Evolutionary conservation across 2,888 invertebrate genomes (phyloP), one percentile per base, ranked within the genome.

Genomic region (Alviniconcha strummeri): DNA sequence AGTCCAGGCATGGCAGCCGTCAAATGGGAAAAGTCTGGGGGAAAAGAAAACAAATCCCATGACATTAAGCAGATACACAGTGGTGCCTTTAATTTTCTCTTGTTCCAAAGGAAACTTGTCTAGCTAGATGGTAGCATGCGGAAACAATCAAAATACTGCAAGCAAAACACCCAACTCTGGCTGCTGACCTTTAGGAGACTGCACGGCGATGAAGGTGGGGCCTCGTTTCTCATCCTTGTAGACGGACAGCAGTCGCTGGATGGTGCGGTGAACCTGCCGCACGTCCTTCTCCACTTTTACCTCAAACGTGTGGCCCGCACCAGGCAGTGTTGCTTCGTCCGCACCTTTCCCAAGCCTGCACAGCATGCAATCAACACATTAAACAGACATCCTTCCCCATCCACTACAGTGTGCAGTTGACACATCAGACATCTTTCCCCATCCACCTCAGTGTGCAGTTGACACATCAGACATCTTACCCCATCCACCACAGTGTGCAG

Each of bases 191-290:
- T 96, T 94, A 1, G 96, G 95, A 0, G 97, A 96, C 94, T 99
- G 98, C 80, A 97, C 94, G 79, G 96, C 96, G 72, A 98, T 94
- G 87, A 97, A 94, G 1, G 98, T 97, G 0, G 98, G 97, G 0
- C 98, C 98, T 92, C 96, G 96, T 91, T 96, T 96, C 93, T 98
- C 98, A 92, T 97, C 97, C 90, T 94, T 96, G 94, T 98, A 98
- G 1, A 95, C 94, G 88, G 96, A 96, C 87, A 99, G 94, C 17
- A 96, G 95, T 80, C 96, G 96, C 92, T 97, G 97, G 17, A 99
- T 94, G 57, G 96, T 95, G 6, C 97, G 95, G 92, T 96, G 96
- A 3, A 96, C 95, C 83, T 92, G 90, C 83, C 96, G 95, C 0
- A 96, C 93, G 90, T 96, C 96, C n/a, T 97, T 95, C 64, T 84